A percentile compares a stretch with the other conserved stretches of the same genome.
Conservation (phyloP, 2,888 invertebrate genomes). For the Atethmia centrago region DNA sequence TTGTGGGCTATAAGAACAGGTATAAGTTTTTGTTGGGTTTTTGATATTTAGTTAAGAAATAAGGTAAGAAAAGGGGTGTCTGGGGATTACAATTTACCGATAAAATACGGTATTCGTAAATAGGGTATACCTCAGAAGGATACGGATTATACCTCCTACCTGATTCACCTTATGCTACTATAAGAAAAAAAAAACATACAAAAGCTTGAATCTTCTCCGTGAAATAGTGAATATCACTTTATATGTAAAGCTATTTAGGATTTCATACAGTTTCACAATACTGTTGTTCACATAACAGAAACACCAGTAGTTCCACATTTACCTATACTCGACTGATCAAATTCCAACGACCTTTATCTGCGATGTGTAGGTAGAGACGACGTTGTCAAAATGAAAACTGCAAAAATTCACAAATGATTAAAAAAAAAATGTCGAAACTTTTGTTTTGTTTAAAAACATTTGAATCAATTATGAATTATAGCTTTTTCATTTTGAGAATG, state of each 20-base stretch:
- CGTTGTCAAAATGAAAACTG: background rate
- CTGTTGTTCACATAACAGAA: background rate
- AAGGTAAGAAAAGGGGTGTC: background rate
- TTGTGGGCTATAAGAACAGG: conserved; percentile 22
- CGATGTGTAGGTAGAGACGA: background rate
- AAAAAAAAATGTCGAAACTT: no score
- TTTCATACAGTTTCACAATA: conserved; percentile 34
- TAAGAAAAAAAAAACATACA: background rate
- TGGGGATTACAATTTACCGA: background rate
- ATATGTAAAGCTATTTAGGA: conserved; percentile 36
- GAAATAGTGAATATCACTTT: conserved; percentile 22
- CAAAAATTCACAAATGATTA: background rate
- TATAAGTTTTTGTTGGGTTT: conserved; percentile 14
- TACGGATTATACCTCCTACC: background rate
- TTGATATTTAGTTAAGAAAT: background rate
- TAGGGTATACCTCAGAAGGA: no score
- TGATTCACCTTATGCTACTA: background rate
- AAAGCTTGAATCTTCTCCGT: background rate
- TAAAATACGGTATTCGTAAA: background rate
- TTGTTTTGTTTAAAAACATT: no score
- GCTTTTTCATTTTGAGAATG: no score
- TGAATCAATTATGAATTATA: no score
- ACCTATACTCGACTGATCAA: background rate
- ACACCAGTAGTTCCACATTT: background rate
- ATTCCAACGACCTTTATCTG: background rate